Evolutionary conservation across 2,888 invertebrate species (phyloP).

Genomic region (Lymantria monacha): DNA sequence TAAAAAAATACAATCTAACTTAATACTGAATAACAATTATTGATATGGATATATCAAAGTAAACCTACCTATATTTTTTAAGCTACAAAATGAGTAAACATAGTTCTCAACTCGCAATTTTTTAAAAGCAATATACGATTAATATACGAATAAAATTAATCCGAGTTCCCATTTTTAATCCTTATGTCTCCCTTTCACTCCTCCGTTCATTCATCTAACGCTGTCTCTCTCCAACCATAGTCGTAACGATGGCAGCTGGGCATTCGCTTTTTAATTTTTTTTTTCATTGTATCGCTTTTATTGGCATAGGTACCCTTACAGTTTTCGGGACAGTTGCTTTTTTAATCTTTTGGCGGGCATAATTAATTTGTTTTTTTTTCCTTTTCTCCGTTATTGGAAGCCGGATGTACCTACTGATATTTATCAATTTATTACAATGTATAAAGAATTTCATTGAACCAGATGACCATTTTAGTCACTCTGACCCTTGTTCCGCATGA

Average conservation of each 20-base stretch:
- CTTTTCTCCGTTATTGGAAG: slow-evolving; percentile 23
- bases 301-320: slow-evolving; percentile 60
- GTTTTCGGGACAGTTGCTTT: slow-evolving; percentile 70
- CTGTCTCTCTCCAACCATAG: slow-evolving; percentile 52
- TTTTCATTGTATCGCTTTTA: slow-evolving; percentile 60
- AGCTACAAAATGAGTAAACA: slow-evolving; percentile 40
- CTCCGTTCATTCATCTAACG: slow-evolving; percentile 12
- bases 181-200: slow-evolving; percentile 52
- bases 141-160: slow-evolving; percentile 73
- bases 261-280: slow-evolving; percentile 64
- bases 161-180: slow-evolving; percentile 64
- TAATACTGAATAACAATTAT: too few relatives aligned
- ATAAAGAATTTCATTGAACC: too few relatives aligned
- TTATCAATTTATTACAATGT: slow-evolving; percentile 18
- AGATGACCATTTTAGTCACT: too few relatives aligned
- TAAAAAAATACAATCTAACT: too few relatives aligned
- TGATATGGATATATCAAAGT: too few relatives aligned
- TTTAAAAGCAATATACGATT: slow-evolving; percentile 63
- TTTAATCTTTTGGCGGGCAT: slow-evolving; percentile 59
- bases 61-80: not conserved
- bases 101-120: slow-evolving; percentile 59
- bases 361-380: slow-evolving; percentile 27
- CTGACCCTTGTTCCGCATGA: too few relatives aligned
- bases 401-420: slow-evolving; percentile 34
- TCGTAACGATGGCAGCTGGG: slow-evolving; percentile 75